A percentile compares a stretch with the other conserved stretches of the same genome.
phyloP scores from a whole-genome alignment of 2,113 vertebrate species.

The Urocynchramus pylzowi region DNA sequence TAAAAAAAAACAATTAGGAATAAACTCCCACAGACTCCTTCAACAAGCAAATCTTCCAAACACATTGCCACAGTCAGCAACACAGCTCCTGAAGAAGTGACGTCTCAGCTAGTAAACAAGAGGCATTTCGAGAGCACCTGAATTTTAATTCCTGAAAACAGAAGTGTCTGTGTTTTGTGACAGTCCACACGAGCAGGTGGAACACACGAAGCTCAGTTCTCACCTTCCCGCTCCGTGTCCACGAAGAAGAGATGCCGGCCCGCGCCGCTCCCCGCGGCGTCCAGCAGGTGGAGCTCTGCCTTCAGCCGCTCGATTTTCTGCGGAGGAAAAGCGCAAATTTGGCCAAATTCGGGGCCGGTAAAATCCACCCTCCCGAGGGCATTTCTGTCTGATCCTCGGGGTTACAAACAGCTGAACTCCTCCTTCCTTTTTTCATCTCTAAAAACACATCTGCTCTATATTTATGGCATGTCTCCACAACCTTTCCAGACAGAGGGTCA shows the following conservation, averaged over 20 bases:
- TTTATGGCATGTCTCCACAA: neutral
- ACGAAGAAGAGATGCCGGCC: slow-evolving; percentile 88
- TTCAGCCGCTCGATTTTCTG: slow-evolving; percentile 97
- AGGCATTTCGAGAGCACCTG: neutral
- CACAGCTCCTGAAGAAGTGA: neutral
- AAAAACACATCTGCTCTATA: neutral
- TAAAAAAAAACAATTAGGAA: neutral
- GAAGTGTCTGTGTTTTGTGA: fast-evolving
- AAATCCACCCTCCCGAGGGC: neutral
- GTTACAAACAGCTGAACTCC: neutral
- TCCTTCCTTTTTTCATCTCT: neutral
- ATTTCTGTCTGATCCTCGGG: neutral
- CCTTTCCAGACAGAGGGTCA: neutral
- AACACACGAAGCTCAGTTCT: neutral
- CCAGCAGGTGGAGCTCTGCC: slow-evolving; percentile 93
- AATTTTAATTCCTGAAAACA: neutral
- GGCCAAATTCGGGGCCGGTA: fast-evolving
- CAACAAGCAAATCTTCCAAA: neutral
- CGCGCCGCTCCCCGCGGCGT: slow-evolving; percentile 77
- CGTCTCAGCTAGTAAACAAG: too few relatives aligned
- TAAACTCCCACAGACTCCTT: neutral
- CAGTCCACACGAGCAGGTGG: too few relatives aligned
- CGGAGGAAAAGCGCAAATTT: neutral
- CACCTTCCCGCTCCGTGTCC: slow-evolving; percentile 86
- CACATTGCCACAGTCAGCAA: fast-evolving